These are phyloP conservation scores for Drosophila orena DNA, from an alignment of 1,140 invertebrate genomes.

Conservation along the genomic window DNA sequence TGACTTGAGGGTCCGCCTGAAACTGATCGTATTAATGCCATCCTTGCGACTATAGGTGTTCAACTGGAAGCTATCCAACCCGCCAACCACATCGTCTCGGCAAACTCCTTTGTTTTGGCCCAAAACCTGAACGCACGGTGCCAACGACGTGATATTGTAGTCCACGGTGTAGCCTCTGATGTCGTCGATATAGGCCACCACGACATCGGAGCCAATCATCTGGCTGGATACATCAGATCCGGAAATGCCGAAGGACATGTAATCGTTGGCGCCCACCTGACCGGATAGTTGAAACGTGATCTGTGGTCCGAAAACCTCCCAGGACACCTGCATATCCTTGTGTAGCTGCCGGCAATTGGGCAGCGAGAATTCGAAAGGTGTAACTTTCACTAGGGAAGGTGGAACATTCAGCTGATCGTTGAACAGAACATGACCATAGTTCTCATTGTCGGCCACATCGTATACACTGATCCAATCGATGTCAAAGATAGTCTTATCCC, in stretches of 20 bases:
- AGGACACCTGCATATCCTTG: conserved; percentile 92
- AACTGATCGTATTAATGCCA: conserved; percentile 92
- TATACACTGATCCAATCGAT: conserved; percentile 94
- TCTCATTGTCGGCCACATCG: conserved; percentile 89
- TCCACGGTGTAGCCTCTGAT: conserved; percentile 90
- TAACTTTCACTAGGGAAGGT: conserved; percentile 90
- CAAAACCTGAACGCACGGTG: conserved; percentile 94
- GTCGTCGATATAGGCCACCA: conserved; percentile 91
- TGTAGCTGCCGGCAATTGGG: conserved; percentile 95
- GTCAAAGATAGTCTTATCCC: conserved; percentile 92
- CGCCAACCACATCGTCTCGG: conserved; percentile 91
- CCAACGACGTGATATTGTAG: conserved; percentile 94
- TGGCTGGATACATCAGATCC: conserved; percentile 89
- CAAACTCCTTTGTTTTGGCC: conserved; percentile 95
- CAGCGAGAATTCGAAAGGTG: conserved; percentile 86
- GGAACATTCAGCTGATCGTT: conserved; percentile 94
- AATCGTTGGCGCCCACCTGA: conserved; percentile 91
- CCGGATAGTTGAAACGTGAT: conserved; percentile 94
- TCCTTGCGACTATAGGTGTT: conserved; percentile 89
- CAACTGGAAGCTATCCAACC: conserved; percentile 91
- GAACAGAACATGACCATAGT: conserved; percentile 92
- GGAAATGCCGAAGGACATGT: conserved; percentile 95
- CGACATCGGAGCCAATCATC: conserved; percentile 95
- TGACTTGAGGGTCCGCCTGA: conserved; percentile 89
- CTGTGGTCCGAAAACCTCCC: conserved; percentile 96